Evolutionary conservation across 2,113 vertebrate genomes (phyloP), one percentile per base, ranked within the genome.

Genomic region (Eptatretus burgeri): DNA sequence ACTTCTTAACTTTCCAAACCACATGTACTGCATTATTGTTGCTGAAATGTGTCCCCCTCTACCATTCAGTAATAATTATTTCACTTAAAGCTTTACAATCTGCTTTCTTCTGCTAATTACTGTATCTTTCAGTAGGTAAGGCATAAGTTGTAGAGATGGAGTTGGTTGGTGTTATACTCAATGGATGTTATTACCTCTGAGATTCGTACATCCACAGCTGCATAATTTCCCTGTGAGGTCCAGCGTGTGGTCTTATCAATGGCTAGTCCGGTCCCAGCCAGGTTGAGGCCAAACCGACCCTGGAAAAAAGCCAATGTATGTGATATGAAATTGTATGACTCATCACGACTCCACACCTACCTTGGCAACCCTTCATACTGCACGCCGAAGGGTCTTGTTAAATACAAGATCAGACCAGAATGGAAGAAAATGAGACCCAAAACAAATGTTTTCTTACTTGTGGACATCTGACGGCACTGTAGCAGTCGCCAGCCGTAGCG

Each of bases 401-500:
- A 49, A 5, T 13, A 16, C 49, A 13, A 52, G 14, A 64, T 41
- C 2, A 10, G 49, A 7, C 49, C 51, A 7, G 27, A 41, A 41
- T 5, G 7, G 27, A 41, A 5, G 3, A 41, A 41, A 3, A 41
- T 41, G 27, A 65, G 5, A 51, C n/a, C 64, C 49, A 50, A 17
- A 51, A 27, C n/a, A 7, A 51, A 5, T 16, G 27, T 13, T 27
- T 17, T 20, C 67, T 78, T 20, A 94, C 91, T 85, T 96, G 85
- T 1, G 91, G 85, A 72, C 88, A 93, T 51, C 75, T 79, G 70
- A 81, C 76, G 16, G 82, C 83, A 5, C 88, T 96, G 75, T 87
- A 95, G 74, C 91, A 95, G 74, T 95, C 87, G 68, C 88, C 87
- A 51, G 85, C 85, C 18, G 87, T 95, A 70, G 83, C 88, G 50